Conservation (phyloP, 2,888 invertebrate genomes). For the Bhutanitis thaidina region DNA sequence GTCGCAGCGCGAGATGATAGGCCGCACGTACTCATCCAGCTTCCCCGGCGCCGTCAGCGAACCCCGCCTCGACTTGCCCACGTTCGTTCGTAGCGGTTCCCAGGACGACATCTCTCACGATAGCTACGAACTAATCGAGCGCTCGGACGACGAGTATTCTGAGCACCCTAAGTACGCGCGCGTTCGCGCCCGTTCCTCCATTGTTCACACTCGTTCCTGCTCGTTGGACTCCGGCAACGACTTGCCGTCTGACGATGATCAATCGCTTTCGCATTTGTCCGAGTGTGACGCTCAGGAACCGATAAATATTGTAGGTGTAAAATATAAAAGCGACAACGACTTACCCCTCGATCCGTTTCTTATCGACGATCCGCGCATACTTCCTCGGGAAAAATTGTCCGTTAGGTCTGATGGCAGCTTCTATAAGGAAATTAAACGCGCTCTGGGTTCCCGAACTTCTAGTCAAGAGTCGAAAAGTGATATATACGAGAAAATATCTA, state of each 20-base stretch:
- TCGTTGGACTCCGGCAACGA: constrained; percentile 89
- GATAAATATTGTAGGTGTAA: constrained; percentile 79
- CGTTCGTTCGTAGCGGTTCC: constrained; percentile 83
- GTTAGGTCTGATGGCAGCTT: constrained; percentile 87
- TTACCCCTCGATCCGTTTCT: constrained; percentile 88
- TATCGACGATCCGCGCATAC: constrained; percentile 87
- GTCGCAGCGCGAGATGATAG: constrained; percentile 82
- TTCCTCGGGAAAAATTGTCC: constrained; percentile 85
- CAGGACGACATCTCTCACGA: constrained; percentile 94
- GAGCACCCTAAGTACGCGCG: constrained; percentile 52
- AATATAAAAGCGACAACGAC: constrained; percentile 84
- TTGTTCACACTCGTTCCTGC: constrained; percentile 82
- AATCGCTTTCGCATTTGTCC: constrained; percentile 75
- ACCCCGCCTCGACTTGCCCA: constrained; percentile 82
- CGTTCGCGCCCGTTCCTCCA: constrained; percentile 48
- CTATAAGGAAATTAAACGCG: constrained; percentile 84
- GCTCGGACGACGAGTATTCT: constrained; percentile 83
- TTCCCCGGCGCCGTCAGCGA: constrained; percentile 90
- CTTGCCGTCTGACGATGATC: constrained; percentile 86
- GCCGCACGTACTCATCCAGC: constrained; percentile 91
- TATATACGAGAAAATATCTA: constrained; percentile 83
- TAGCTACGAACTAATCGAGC: constrained; percentile 91
- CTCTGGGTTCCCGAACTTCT: constrained; percentile 82
- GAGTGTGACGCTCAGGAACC: constrained; percentile 76
- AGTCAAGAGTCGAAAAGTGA: constrained; percentile 86